Conservation (phyloP, 1,140 invertebrate species). For the Agrypnia vestita region DNA sequence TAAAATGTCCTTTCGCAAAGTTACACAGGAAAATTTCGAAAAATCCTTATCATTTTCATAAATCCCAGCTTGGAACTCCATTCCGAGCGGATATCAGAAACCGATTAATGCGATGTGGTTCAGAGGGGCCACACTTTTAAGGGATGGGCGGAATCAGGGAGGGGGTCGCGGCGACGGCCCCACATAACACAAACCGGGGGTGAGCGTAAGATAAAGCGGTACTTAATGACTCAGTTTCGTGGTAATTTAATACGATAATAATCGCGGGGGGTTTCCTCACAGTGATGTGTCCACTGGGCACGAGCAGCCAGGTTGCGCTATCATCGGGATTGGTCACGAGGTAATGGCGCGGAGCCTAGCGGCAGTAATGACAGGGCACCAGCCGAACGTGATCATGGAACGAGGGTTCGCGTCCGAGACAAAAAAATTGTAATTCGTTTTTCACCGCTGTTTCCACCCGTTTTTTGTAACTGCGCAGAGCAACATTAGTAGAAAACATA, state of each 20-base stretch:
- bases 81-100: conserved; percentile 17
- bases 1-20: too few species aligned
- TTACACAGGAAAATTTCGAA: too few species aligned
- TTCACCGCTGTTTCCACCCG: too few species aligned
- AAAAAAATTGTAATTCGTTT: too few species aligned
- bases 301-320: conserved; percentile 4
- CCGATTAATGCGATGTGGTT: background rate
- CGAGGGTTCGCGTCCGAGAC: background rate
- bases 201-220: conserved; percentile 1
- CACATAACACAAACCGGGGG: conserved; percentile 8
- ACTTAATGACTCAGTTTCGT: conserved; percentile 31
- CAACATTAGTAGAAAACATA: too few species aligned
- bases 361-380: background rate
- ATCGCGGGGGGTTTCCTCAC: conserved; percentile 13
- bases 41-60: conserved; percentile 19
- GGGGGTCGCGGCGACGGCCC: background rate
- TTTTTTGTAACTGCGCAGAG: too few species aligned
- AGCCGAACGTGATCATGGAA: too few species aligned
- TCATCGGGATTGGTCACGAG: background rate
- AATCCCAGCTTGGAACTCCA: background rate
- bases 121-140: background rate
- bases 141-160: background rate
- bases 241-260: conserved; percentile 38
- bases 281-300: conserved; percentile 3
- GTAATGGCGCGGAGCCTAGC: background rate